These are phyloP conservation scores for Aphidius colemani DNA, from an alignment of 2,888 invertebrate species.

Conservation along the genomic window DNA sequence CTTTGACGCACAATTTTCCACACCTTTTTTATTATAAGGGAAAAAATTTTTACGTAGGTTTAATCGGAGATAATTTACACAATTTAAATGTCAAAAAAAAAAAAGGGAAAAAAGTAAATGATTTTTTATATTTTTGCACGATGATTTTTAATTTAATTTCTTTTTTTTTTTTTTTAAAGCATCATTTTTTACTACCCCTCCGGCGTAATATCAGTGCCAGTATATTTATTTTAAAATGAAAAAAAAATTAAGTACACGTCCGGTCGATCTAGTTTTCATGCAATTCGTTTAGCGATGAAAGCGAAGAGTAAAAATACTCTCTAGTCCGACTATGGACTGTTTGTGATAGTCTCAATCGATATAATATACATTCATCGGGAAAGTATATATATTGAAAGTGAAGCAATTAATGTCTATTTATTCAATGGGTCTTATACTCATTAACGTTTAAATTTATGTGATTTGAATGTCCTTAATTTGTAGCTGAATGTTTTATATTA, in stretches of 20 bases:
- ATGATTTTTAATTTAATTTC: no score
- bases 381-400: constrained; percentile 56
- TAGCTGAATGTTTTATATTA: background rate
- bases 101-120: no score
- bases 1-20: no score
- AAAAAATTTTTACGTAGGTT: no score
- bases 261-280: constrained; percentile 51
- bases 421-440: constrained; percentile 13
- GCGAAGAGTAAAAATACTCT: constrained; percentile 51
- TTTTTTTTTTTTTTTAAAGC: no score
- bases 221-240: background rate
- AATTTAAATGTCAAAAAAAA: no score
- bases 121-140: no score
- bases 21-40: no score
- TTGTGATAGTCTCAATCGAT: constrained; percentile 29
- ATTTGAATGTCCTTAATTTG: background rate
- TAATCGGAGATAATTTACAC: no score
- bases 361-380: constrained; percentile 52
- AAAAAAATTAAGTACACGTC: constrained; percentile 26
- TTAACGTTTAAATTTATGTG: background rate
- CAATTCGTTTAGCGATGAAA: constrained; percentile 47
- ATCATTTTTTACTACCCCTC: no score
- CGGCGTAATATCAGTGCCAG: background rate
- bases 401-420: constrained; percentile 44
- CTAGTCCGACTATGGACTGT: constrained; percentile 46